Conservation (phyloP, 2,113 vertebrate species). For the Rhipidura dahli region DNA sequence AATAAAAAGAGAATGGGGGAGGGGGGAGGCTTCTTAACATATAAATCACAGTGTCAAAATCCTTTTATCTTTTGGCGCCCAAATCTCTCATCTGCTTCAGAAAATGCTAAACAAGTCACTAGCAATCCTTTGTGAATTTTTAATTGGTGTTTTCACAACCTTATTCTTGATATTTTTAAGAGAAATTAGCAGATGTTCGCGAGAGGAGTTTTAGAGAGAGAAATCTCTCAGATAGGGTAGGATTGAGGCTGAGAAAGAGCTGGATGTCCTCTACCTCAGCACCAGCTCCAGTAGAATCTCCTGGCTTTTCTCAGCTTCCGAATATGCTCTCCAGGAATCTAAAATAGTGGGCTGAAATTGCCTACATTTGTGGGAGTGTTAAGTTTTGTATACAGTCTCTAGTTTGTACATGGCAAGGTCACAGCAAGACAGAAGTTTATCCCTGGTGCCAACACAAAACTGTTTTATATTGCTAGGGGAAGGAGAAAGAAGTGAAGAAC, state of each 20-base stretch:
- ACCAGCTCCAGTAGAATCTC: background rate
- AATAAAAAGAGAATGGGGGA: constrained; percentile 43
- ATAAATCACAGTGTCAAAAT: constrained; percentile 65
- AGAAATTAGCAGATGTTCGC: constrained; percentile 55
- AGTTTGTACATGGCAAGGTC: background rate
- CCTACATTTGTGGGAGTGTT: background rate
- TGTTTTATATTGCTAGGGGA: background rate
- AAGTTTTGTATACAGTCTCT: background rate
- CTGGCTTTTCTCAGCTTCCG: background rate
- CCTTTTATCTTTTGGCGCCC: constrained; percentile 67
- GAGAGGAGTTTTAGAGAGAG: background rate
- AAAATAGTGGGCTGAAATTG: background rate
- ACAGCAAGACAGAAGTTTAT: background rate
- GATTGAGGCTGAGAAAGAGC: background rate
- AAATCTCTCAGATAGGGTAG: background rate
- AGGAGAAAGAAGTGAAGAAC: background rate
- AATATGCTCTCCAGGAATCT: background rate
- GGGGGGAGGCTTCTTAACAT: constrained; percentile 32
- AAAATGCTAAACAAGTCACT: constrained; percentile 40
- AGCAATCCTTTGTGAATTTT: constrained; percentile 65
- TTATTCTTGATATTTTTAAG: constrained; percentile 41
- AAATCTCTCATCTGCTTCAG: constrained; percentile 59
- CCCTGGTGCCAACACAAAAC: background rate
- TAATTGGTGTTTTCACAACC: constrained; percentile 67
- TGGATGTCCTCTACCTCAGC: background rate